Evolutionary conservation across 2,888 invertebrate species (phyloP).

Genomic region (Parnassius orleans): DNA sequence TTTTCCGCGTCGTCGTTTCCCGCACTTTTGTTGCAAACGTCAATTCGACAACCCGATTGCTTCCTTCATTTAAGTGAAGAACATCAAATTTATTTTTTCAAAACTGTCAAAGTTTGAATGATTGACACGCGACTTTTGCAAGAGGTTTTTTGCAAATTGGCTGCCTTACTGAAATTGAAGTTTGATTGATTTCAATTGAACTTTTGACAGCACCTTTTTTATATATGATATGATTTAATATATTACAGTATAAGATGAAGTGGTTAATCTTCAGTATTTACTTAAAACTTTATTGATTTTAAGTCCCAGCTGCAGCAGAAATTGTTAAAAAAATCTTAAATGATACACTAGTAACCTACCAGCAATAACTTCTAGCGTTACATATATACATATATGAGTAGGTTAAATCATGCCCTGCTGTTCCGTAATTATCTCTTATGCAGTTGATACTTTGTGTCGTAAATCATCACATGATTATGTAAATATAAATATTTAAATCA

Average conservation of each 20-base stretch:
- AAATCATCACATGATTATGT: too few species aligned
- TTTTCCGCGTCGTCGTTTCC: constrained; percentile 52
- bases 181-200: constrained; percentile 65
- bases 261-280: background rate
- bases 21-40: constrained; percentile 65
- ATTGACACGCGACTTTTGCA: constrained; percentile 51
- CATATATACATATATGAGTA: too few species aligned
- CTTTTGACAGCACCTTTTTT: constrained; percentile 45
- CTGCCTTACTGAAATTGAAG: constrained; percentile 49
- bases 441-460: too few species aligned
- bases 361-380: too few species aligned
- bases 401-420: too few species aligned
- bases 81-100: constrained; percentile 38
- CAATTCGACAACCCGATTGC: constrained; percentile 62
- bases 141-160: constrained; percentile 39
- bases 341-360: too few species aligned
- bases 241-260: background rate
- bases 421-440: too few species aligned
- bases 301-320: too few species aligned
- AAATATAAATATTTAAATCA: too few species aligned
- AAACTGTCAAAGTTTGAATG: constrained; percentile 60
- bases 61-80: constrained; percentile 49
- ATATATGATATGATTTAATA: background rate
- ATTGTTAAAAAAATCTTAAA: too few species aligned
- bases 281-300: too few species aligned